These are phyloP conservation scores for Leptinotarsa lineolata DNA, from an alignment of 1,140 invertebrate genomes.

Conservation along the genomic window DNA sequence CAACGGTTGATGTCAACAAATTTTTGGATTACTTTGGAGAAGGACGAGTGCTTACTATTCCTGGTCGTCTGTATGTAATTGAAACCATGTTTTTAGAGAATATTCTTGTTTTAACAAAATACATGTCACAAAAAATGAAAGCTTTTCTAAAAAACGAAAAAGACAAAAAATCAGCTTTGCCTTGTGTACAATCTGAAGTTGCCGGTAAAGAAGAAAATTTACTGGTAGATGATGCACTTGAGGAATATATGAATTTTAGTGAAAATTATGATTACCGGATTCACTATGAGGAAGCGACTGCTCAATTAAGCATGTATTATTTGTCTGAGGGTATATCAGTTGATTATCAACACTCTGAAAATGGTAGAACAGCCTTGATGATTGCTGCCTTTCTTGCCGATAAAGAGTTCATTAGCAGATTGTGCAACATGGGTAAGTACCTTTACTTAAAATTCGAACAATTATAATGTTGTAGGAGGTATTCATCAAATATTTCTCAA, in stretches of 20 bases:
- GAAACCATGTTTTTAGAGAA: conserved; percentile 83
- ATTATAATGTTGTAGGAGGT: too few relatives aligned
- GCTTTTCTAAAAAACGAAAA: conserved; percentile 61
- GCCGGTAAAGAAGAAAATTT: neutral
- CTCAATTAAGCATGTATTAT: conserved; percentile 70
- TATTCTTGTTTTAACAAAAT: conserved; percentile 72
- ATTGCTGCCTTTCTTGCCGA: conserved; percentile 69
- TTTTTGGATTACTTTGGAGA: conserved; percentile 79
- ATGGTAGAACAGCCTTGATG: conserved; percentile 72
- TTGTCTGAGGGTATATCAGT: conserved; percentile 68
- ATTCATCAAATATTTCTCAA: too few relatives aligned
- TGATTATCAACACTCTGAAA: conserved; percentile 70
- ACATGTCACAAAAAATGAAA: conserved; percentile 53
- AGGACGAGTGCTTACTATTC: conserved; percentile 77
- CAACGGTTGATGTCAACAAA: conserved; percentile 80
- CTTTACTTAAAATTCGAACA: too few relatives aligned
- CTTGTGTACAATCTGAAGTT: neutral
- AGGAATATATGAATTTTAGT: conserved; percentile 35
- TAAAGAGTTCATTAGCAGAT: conserved; percentile 64
- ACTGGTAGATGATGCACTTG: conserved; percentile 30
- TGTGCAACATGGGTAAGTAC: conserved; percentile 63
- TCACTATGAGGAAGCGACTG: conserved; percentile 62
- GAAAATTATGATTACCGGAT: conserved; percentile 36
- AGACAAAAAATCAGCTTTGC: neutral
- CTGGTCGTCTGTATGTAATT: conserved; percentile 79